Base-by-base conservation (phyloP, 2,888 invertebrate species). In the Rugalucina vietnamica region DNA sequence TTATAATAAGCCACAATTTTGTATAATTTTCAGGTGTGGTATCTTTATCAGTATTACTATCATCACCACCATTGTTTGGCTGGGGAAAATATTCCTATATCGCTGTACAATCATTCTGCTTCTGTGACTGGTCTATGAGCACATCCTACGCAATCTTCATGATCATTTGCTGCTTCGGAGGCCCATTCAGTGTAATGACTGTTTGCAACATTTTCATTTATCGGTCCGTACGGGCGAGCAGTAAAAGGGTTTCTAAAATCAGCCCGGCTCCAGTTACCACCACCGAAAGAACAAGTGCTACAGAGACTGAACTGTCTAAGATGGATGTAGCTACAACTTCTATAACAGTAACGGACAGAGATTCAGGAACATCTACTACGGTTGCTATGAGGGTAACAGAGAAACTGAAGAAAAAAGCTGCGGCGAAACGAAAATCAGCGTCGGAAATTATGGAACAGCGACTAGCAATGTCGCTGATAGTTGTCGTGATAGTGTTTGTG, bases 131-230 rank as follows among this genome's bases (percentile, higher is more conserved):
- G 94, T 81, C 81, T 1, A 85, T 89, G 34, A 88, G 91, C 18
- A 76, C 85, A 49, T 89, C 92, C 18, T 94, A 93, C 82, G 92
- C 94, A 18, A 87, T 92, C 87, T 93, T 93, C 83, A 94, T 94
- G 93, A 91, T 93, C 12, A 87, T 3, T 1, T 86, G 89, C 34
- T 94, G 94, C 77, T 94, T 94, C 77, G 92, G 93, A 21, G 91
- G 91, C 29, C 93, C 94, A 0, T 92, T 91, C 60, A 65, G 84
- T 10, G 91, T 92, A n/a, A 94, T 94, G 94, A 87, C 91, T 0
- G 86, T 92, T 37, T 93, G 91, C 73, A 93, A 93, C 76, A 78
- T 91, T 12, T 79, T 87, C 34, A 93, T 93, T 10, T 86, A 91
- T n/a, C 80, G 81, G 43, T 83, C 88, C 21, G 91, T 91, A 2